Base-by-base conservation (phyloP, 2,797 vertebrate species). In the Enteromius unitaeniatus region DNA sequence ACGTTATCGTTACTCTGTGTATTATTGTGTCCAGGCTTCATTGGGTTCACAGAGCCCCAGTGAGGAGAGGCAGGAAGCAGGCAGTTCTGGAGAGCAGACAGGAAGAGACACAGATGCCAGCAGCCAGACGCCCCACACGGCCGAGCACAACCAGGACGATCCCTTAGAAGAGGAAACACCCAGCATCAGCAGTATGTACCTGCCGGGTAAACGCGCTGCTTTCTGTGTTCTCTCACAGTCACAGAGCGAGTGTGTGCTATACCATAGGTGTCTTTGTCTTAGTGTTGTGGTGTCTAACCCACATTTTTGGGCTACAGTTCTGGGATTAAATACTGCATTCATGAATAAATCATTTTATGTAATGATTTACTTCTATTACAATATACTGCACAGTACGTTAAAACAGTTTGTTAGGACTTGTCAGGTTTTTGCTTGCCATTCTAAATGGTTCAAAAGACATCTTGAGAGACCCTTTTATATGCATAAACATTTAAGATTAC, bases 141-240 rank as follows among this genome's bases (percentile, higher is more conserved):
- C 92, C 0, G 94, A 95, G 88, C 95, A 95, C 92, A 96, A 95
- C 90, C 93, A 94, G 84, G 94, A 96, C 9, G 95, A 94, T 11
- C 78, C 84, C 0, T 47, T 84, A 37, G 94, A 93, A n/a, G 94
- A 95, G 40, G 95, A 95, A 74, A 70, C 92, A 0, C 92, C 94
- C 87, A 90, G 91, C 87, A 94, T 89, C 89, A 94, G 93, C 78
- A 93, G 92, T 89, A 94, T 94, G 93, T 94, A 95, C 91, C 92
- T 95, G 90, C 95, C 94, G 92, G 95, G 95, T 96, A 91, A 91
- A 92, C 86, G 74, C 68, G 23, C 81, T 72, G 78, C 78, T 86
- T 85, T 81, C 60, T 86, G 84, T 87, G 84, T 75, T 84, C 60
- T 79, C 45, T 75, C 26, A 58, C 14, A 45, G 42, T 31, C 64